Evolutionary conservation across 2,113 vertebrate species (phyloP).

Genomic region (Antigone vipio): DNA sequence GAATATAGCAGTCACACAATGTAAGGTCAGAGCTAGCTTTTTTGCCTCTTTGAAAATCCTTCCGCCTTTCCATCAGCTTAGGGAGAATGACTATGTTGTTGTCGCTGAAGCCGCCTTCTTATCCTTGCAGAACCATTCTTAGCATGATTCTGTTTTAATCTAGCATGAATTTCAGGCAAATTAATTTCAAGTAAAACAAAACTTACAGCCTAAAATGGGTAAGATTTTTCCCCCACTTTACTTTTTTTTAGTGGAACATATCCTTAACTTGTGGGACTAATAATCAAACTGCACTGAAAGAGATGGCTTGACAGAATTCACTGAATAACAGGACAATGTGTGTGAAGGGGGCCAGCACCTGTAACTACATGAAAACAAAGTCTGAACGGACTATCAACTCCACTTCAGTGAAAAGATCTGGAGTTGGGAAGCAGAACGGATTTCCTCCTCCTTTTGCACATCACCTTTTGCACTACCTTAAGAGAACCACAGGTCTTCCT

Average conservation of each 20-base stretch:
- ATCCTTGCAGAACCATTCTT: background rate
- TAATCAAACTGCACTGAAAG: background rate
- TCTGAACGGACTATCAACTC: background rate
- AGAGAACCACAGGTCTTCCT: background rate
- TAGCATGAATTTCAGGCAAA: background rate
- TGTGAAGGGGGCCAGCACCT: background rate
- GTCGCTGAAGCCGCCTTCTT: background rate
- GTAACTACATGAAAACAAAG: background rate
- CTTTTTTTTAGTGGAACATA: background rate
- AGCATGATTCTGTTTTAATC: background rate
- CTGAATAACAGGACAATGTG: background rate
- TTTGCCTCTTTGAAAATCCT: background rate
- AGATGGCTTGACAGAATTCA: background rate
- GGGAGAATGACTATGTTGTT: background rate
- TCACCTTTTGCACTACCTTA: background rate
- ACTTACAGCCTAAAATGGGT: background rate
- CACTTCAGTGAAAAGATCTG: background rate
- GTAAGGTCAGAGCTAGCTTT: background rate
- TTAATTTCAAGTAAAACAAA: background rate
- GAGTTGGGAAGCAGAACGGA: background rate
- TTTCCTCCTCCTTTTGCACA: background rate
- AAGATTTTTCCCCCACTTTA: background rate
- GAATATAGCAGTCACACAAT: accelerated
- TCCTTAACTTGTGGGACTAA: background rate
- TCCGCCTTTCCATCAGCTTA: background rate